Base-by-base conservation (phyloP, 2,797 vertebrate genomes). In the Alfaro cultratus region DNA sequence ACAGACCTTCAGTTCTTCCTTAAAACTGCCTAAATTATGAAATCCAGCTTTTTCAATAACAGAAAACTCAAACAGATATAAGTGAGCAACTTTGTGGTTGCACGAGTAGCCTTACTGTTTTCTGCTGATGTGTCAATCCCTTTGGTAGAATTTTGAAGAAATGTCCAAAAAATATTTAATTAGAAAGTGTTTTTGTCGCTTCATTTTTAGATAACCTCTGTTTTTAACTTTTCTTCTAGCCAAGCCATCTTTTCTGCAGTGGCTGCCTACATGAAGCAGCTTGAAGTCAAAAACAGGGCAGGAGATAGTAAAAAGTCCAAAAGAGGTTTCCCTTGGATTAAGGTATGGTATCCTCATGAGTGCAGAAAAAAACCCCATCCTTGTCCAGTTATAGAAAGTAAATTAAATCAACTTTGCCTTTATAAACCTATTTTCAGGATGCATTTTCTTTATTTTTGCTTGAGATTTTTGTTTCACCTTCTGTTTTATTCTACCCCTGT, bases 271-370 rank as follows among this genome's bases (percentile, higher is more conserved):
- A 98, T 98, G 97, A 98, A 98, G 88, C 95, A 97, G 78, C 95
- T 98, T 0, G 97, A 97, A 29, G 97, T 98, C 43, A 97, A 97
- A 93, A 96, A 94, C 88, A 97, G 96, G 87, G 88, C 94, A 0
- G 94, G 94, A 0, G 97, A 98, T 91, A 96, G 93, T 89, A 98
- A 98, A 93, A 98, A 98, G 90, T 95, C 96, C 0, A 97, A 94
- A 88, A 95, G 95, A 81, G 95, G 96, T 60, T 97, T 97, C 93
- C 81, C 92, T 2, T 84, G 92, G 34, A 92, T 95, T 67, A 98
- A 97, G 96, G 97, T 97, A 80, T 85, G 82, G 29, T 36, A 5
- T 18, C 47, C 18, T 62, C 26, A 60, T 13, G 1, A 60, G 7
- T 60, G 55, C 55, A 36, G 23, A 74, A 39, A 10, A 34, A 76